Evolutionary conservation across 2,113 vertebrate species (phyloP).

Genomic region (Orthonyx spaldingii): DNA sequence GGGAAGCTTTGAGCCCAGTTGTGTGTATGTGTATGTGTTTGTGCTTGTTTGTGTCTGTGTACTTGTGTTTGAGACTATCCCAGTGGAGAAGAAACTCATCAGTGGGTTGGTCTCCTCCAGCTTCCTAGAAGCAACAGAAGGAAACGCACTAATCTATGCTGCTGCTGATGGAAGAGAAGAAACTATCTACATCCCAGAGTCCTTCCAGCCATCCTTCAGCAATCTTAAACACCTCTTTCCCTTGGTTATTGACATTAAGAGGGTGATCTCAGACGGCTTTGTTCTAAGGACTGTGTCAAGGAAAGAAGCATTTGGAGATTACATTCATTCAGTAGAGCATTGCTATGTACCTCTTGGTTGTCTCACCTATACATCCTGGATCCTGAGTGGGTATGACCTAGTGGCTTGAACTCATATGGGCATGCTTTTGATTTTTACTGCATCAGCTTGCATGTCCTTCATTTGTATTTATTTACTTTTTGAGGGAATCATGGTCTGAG

Average conservation of each 20-base stretch:
- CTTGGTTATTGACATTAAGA: not conserved
- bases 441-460: not conserved
- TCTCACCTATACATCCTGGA: not conserved
- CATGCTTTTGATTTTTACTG: not conserved
- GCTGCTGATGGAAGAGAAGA: not conserved
- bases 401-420: not conserved
- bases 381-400: not conserved
- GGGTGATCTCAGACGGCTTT: not conserved
- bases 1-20: not conserved
- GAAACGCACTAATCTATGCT: not conserved
- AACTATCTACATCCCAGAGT: not conserved
- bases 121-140: not conserved
- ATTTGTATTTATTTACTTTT: not conserved
- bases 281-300: accelerated
- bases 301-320: not conserved
- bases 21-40: not conserved
- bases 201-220: not conserved
- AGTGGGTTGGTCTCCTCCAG: not conserved
- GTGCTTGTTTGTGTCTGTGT: not conserved
- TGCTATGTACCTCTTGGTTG: not conserved
- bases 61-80: not conserved
- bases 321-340: not conserved
- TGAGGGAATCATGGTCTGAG: not conserved
- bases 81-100: not conserved
- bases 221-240: not conserved